These are phyloP conservation scores for Drosophila paramelanica DNA, from an alignment of 2,888 invertebrate species.

Conservation along the genomic window DNA sequence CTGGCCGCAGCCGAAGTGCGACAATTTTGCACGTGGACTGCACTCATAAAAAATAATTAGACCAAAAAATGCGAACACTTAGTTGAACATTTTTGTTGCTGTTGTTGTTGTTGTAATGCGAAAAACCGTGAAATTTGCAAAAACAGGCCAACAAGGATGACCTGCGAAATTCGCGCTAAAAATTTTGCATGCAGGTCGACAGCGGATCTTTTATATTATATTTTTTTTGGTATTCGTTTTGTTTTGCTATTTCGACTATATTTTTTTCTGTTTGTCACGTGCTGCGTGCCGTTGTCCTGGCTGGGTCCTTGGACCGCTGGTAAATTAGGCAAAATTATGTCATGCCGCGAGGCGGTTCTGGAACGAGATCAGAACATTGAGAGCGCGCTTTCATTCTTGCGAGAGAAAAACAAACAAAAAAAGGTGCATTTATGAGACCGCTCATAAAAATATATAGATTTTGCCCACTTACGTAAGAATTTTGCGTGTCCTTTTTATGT, in stretches of 20 bases:
- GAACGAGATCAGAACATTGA: conserved; percentile 80
- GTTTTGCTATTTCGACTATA: conserved; percentile 1
- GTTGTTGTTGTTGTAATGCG: neutral
- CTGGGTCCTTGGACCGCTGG: conserved; percentile 61
- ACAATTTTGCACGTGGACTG: conserved; percentile 72
- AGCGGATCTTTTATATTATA: conserved; percentile 26
- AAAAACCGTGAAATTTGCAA: conserved; percentile 15
- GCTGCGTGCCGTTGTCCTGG: conserved; percentile 53
- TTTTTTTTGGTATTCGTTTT: conserved; percentile 16
- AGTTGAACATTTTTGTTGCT: conserved; percentile 5
- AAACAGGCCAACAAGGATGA: conserved; percentile 13
- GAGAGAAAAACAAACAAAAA: conserved; percentile 36
- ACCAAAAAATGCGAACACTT: conserved; percentile 78
- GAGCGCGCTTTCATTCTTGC: conserved; percentile 74
- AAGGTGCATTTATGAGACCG: conserved; percentile 54
- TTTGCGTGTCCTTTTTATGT: conserved; percentile 55
- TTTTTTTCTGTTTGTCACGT: conserved; percentile 67
- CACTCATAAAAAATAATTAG: conserved; percentile 83
- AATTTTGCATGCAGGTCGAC: conserved; percentile 38
- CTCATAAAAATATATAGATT: conserved; percentile 63
- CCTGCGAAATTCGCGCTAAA: conserved; percentile 71
- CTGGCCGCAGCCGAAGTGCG: conserved; percentile 71
- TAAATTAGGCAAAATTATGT: conserved; percentile 78
- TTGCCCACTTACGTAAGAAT: conserved; percentile 71
- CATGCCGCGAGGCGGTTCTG: conserved; percentile 65